Evolutionary conservation across 2,888 invertebrate species (phyloP).

Genomic region (Stratiomys singularior): DNA sequence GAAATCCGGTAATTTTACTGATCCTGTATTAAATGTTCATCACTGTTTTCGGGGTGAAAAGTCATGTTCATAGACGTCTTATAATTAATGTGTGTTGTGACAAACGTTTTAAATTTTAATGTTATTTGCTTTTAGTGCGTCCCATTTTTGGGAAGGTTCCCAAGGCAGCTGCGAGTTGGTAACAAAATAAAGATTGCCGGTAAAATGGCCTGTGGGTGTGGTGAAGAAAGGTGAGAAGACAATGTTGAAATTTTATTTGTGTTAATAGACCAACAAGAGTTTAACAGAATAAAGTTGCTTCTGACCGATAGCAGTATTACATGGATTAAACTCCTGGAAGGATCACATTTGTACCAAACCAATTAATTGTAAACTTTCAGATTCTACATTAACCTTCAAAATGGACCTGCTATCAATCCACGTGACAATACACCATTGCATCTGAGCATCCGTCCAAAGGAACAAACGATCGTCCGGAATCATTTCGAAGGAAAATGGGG

Average conservation of each 20-base stretch:
- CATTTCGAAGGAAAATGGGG: constrained; percentile 7
- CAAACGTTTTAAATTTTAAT: no score
- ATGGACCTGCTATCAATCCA: constrained; percentile 18
- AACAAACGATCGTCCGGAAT: constrained; percentile 25
- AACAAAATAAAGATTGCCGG: constrained; percentile 3
- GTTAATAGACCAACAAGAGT: no score
- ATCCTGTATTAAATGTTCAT: background rate
- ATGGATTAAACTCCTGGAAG: no score
- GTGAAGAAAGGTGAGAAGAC: background rate
- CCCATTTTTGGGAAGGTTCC: constrained; percentile 14
- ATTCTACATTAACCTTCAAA: constrained; percentile 23
- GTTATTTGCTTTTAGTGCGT: background rate
- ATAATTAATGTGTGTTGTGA: no score
- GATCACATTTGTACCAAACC: no score
- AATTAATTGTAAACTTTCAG: background rate
- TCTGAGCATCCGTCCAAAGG: constrained; percentile 28
- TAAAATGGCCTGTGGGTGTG: background rate
- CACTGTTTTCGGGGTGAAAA: background rate
- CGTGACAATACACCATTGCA: constrained; percentile 24
- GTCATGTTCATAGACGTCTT: no score
- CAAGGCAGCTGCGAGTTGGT: background rate
- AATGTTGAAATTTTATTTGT: background rate
- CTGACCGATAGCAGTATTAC: no score
- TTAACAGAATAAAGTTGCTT: no score
- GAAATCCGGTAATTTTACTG: background rate